Evolutionary conservation across 2,888 invertebrate species (phyloP).

Genomic region (Pheosia tremula): DNA sequence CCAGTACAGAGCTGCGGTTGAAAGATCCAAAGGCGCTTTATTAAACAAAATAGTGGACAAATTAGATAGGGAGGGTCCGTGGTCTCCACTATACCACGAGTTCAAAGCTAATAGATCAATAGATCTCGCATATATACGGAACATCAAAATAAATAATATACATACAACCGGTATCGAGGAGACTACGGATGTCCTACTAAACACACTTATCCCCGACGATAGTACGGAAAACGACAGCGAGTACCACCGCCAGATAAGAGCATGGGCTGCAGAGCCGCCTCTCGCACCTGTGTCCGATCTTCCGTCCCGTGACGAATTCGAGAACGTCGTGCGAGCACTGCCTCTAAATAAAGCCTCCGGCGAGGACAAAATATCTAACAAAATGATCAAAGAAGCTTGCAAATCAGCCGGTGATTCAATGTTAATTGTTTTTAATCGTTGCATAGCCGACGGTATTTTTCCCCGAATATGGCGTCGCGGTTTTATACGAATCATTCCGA

Average conservation of each 20-base stretch:
- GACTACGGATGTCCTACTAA: too few relatives aligned
- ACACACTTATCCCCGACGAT: too few relatives aligned
- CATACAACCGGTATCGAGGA: too few relatives aligned
- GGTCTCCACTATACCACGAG: neutral
- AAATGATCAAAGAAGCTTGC: constrained; percentile 3
- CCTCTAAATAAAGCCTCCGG: constrained; percentile 8
- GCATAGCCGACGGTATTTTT: constrained; percentile 12
- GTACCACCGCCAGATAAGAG: too few relatives aligned
- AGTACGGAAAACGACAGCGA: neutral
- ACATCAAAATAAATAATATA: too few relatives aligned
- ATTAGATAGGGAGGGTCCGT: neutral
- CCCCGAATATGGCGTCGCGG: constrained; percentile 19
- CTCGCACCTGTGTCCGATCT: too few relatives aligned
- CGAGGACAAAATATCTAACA: neutral
- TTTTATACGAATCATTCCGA: constrained; percentile 22
- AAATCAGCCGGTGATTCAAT: neutral
- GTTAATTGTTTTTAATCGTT: constrained; percentile 6
- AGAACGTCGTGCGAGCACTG: neutral
- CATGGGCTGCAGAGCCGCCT: too few relatives aligned
- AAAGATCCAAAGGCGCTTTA: neutral
- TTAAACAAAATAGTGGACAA: neutral
- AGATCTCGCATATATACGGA: too few relatives aligned
- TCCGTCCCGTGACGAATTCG: too few relatives aligned
- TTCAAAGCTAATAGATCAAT: neutral
- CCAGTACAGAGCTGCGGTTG: neutral